These are phyloP conservation scores for Drosophila helvetica DNA, from an alignment of 2,888 invertebrate species.

Conservation along the genomic window DNA sequence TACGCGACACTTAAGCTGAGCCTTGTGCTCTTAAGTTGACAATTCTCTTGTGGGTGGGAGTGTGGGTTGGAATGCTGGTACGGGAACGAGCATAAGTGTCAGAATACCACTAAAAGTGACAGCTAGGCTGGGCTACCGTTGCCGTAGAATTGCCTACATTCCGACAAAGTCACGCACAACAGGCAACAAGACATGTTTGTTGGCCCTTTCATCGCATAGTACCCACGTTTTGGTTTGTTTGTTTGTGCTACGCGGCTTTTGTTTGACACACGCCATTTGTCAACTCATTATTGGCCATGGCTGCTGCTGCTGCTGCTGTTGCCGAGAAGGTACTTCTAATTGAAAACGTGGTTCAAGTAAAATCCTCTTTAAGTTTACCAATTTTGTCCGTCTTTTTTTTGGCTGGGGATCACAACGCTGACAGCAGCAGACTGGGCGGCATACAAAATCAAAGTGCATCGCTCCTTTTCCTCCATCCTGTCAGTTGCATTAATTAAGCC, in stretches of 20 bases:
- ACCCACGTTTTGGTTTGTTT: slow-evolving; percentile 20
- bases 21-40: slow-evolving; percentile 30
- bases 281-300: slow-evolving; percentile 59
- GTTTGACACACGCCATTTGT: slow-evolving; percentile 53
- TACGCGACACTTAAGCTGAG: slow-evolving; percentile 46
- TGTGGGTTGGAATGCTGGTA: not conserved
- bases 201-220: not conserved
- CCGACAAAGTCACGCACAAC: slow-evolving; percentile 43
- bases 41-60: slow-evolving; percentile 11
- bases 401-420: not conserved
- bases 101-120: too few relatives aligned
- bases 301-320: not conserved
- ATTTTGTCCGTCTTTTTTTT: too few relatives aligned
- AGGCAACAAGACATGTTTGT: slow-evolving; percentile 38
- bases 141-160: slow-evolving; percentile 39
- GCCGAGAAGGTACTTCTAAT: slow-evolving; percentile 51
- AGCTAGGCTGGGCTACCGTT: not conserved
- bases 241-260: slow-evolving; percentile 22
- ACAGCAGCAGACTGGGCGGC: not conserved
- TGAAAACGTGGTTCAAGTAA: slow-evolving; percentile 60
- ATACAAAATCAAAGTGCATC: not conserved
- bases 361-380: slow-evolving; percentile 1
- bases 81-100: too few relatives aligned
- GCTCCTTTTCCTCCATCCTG: slow-evolving; percentile 13
- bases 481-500: slow-evolving; percentile 58